Percentiles rank a stretch among this genome's conserved stretches.
phyloP scores from a whole-genome alignment of 2,888 invertebrate genomes.

The Drepana falcataria region DNA sequence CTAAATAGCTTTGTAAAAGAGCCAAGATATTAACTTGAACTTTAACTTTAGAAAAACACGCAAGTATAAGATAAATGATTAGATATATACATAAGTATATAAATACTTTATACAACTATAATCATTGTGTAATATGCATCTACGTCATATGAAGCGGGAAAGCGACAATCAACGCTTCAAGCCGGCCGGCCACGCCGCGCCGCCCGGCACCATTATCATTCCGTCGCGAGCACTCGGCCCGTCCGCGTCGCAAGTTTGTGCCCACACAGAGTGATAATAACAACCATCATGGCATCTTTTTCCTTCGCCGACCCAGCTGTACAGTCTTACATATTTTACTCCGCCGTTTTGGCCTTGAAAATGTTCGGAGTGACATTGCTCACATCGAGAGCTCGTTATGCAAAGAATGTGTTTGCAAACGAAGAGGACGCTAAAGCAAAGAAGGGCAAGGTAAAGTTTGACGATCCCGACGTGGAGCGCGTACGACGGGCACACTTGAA shows the following conservation, averaged over 20 bases:
- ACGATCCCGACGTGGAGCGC: constrained; percentile 59
- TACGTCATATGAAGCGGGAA: no score
- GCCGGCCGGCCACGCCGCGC: no score
- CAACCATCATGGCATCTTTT: constrained; percentile 24
- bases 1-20: no score
- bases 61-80: no score
- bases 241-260: neutral
- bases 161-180: no score
- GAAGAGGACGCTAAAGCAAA: constrained; percentile 41
- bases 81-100: no score
- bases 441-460: constrained; percentile 43
- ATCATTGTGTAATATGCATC: no score
- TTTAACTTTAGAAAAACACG: no score
- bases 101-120: no score
- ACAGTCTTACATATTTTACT: constrained; percentile 46
- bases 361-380: constrained; percentile 36
- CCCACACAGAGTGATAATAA: neutral
- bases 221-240: constrained; percentile 4
- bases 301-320: constrained; percentile 37
- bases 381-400: constrained; percentile 33
- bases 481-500: constrained; percentile 81
- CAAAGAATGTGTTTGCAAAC: constrained; percentile 51
- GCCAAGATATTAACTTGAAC: no score
- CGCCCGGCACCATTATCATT: constrained; percentile 7
- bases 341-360: constrained; percentile 45